Evolutionary conservation across 2,888 invertebrate species (phyloP), one percentile per base, ranked within the genome.

Genomic region (Biston betularia): DNA sequence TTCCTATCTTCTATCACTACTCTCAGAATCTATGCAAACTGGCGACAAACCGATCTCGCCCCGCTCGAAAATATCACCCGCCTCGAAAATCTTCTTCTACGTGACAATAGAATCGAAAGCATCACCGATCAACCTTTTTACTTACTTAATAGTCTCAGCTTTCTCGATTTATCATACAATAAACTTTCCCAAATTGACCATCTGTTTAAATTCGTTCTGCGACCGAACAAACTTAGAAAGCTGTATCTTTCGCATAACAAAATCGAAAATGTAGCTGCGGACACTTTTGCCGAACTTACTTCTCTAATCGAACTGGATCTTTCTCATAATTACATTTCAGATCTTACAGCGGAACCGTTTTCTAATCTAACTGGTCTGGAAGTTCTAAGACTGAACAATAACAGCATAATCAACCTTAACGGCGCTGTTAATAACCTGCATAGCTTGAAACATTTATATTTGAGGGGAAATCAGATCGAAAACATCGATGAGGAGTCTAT

Each of bases 371-470:
- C 87, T 0, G 85, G 75, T 44, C 78, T 93, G 12, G 78, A 85
- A 72, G 75, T 75, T 12, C 76, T 93, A 0, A 83, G 76, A 62
- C 68, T 93, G 9, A 87, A 88, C 57, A 84, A 90, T 63, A 93
- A 93, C 48, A 79, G 71, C 61, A 92, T 93, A 1, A 83, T 84
- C 70, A 77, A 91, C 70, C 77, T 93, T 0, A 90, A 92, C 58
- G 92, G 92, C 1, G 92, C 92, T 8, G 77, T 93, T 7, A 91
- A 92, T 64, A 83, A 80, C 34, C 79, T 93, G 3, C 75, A 78
- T 1, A 82, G 83, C 44, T 80, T 93, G 42, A 88, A 83, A 68
- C 90, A 92, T 75, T 79, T 93, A 14, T 89, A 81, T 74, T 71
- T 93, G 11, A 82, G 78, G 69, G 80, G 84, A 0, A 93, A 93